phyloP scores from a whole-genome alignment of 2,888 invertebrate species.

The Lampropteryx suffumata region DNA sequence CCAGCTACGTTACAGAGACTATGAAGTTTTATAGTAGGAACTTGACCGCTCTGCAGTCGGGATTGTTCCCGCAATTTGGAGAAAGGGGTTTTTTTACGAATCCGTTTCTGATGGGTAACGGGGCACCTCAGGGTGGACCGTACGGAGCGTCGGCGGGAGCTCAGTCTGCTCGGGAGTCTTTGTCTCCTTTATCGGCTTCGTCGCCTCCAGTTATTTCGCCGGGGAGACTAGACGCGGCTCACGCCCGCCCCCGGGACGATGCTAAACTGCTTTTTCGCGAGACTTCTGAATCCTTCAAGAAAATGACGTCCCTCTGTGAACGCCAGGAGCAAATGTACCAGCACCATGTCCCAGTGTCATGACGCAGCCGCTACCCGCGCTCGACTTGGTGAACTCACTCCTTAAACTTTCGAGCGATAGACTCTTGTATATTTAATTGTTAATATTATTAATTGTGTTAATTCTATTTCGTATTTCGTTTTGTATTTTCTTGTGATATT shows the following conservation, averaged over 20 bases:
- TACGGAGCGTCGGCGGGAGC: constrained; percentile 71
- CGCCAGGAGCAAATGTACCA: constrained; percentile 80
- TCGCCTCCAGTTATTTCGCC: constrained; percentile 77
- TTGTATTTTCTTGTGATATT: constrained; percentile 83
- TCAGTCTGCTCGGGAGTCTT: constrained; percentile 70
- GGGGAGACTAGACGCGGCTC: constrained; percentile 72
- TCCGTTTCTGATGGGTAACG: constrained; percentile 72
- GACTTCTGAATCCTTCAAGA: constrained; percentile 77
- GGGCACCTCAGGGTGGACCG: constrained; percentile 61
- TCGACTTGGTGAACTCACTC: constrained; percentile 70
- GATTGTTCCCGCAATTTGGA: constrained; percentile 69
- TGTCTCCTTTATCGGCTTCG: constrained; percentile 75
- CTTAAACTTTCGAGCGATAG: constrained; percentile 54
- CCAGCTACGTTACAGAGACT: constrained; percentile 75
- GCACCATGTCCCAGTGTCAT: constrained; percentile 81
- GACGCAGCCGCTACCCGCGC: constrained; percentile 70
- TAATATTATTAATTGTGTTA: constrained; percentile 81
- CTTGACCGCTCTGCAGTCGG: constrained; percentile 69
- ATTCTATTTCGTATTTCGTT: constrained; percentile 81
- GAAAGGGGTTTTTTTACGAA: constrained; percentile 72
- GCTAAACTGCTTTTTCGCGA: constrained; percentile 81
- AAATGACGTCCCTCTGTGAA: constrained; percentile 80
- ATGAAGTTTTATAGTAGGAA: constrained; percentile 80
- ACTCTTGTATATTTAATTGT: constrained; percentile 78
- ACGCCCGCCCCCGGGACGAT: constrained; percentile 71